Base-by-base conservation (phyloP, 2,113 vertebrate species). In the Paradisaea rubra region DNA sequence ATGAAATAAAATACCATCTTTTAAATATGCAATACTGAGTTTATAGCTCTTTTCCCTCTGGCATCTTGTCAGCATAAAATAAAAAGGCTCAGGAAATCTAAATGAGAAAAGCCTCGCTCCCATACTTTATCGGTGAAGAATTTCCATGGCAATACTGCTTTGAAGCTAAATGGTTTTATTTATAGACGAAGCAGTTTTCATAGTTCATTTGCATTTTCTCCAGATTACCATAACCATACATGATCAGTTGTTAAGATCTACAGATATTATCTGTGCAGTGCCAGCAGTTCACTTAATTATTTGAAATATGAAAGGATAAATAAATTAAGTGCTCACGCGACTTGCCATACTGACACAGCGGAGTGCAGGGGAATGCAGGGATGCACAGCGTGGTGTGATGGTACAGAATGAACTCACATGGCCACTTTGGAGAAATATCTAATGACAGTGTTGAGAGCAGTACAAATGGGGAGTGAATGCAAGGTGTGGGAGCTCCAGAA, bases 91-190 rank as follows among this genome's bases (percentile, higher is more conserved):
- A 66, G 89, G 64, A 95, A 96, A 89, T 88, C 71, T 76, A 94
- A 91, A 95, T 93, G 89, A 89, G 81, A 92, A 91, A 93, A 91
- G 52, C 47, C 64, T 81, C 65, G 49, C 70, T 89, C 88, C 63
- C 47, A 76, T 86, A 87, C 44, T 85, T 97, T 96, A 96, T 93
- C 86, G 88, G 81, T 37, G 68, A 91, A 95, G 80, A 96, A 96
- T 94, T 96, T 96, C 96, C 94, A 97, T 94, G 93, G 93, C 88
- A 92, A 93, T 96, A 78, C 15, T 88, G 91, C 95, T 97, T 97
- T 96, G 95, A 96, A 96, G 71, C 81, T 92, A 93, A 95, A 92
- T 71, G 84, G 70, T 57, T 92, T 96, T 96, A 95, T 95, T 95
- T 96, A 95, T 92, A 94, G 94, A 93, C 0, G 1, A 93, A 96